phyloP scores from a whole-genome alignment of 1,140 invertebrate genomes.

The Euschistus heros region DNA sequence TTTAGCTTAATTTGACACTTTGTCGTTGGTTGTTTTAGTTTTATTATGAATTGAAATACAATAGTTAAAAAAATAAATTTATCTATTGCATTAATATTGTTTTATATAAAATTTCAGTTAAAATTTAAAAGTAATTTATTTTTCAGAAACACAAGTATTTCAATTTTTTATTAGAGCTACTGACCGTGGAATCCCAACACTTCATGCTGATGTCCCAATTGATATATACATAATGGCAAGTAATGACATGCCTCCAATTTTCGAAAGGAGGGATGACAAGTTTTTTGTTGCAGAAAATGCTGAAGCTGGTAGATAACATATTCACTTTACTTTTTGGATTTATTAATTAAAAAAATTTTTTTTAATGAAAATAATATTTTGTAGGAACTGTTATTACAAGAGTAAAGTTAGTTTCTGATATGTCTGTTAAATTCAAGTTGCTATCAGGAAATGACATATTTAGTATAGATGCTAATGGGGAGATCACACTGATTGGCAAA shows the following conservation, averaged over 20 bases:
- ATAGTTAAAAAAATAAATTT: background rate
- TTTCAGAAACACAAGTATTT: slow-evolving; percentile 64
- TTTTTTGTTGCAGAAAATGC: slow-evolving; percentile 73
- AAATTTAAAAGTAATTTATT: slow-evolving; percentile 25
- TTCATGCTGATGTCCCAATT: slow-evolving; percentile 66
- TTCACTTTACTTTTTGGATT: background rate
- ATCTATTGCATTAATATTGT: background rate
- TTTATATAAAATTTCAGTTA: background rate
- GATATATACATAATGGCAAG: slow-evolving; percentile 62
- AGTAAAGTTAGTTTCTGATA: slow-evolving; percentile 48
- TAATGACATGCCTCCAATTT: slow-evolving; percentile 55
- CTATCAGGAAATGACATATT: slow-evolving; percentile 58
- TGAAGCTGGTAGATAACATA: slow-evolving; percentile 39
- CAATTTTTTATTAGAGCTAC: slow-evolving; percentile 81
- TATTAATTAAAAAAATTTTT: background rate
- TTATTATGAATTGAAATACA: too few relatives aligned
- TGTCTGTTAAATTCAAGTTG: slow-evolving; percentile 51
- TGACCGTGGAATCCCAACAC: slow-evolving; percentile 58
- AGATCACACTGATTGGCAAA: slow-evolving; percentile 54
- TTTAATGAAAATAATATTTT: slow-evolving; percentile 3
- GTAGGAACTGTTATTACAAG: slow-evolving; percentile 49
- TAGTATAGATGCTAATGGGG: slow-evolving; percentile 57
- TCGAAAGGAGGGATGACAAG: slow-evolving; percentile 57
- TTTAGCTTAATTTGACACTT: too few relatives aligned
- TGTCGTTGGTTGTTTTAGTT: too few relatives aligned